Percentiles rank a stretch among this genome's conserved stretches.
Conservation (phyloP, 2,797 vertebrate species). For the Mormyrops boulengeri region DNA sequence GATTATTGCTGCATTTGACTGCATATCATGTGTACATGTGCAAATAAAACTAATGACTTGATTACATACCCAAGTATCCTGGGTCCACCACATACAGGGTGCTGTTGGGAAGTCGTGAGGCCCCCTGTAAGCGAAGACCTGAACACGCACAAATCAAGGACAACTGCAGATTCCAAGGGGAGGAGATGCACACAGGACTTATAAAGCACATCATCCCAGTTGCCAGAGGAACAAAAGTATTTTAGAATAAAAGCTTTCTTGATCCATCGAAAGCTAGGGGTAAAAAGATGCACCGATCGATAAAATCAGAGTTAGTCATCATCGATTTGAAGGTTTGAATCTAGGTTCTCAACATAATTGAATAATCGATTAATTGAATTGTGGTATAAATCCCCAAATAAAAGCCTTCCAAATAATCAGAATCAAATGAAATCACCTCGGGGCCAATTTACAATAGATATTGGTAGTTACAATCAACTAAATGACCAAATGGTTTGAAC, state of each 20-base stretch:
- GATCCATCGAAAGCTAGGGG: background rate
- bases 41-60: background rate
- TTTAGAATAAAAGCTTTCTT: background rate
- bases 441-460: background rate
- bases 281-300: background rate
- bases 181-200: background rate
- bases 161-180: background rate
- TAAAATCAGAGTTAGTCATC: background rate
- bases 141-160: conserved; percentile 54
- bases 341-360: background rate
- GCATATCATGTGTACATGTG: background rate
- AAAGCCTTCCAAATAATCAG: background rate
- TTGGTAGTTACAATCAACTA: background rate
- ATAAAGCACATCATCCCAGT: background rate
- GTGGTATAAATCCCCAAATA: background rate
- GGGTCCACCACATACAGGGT: conserved; percentile 86
- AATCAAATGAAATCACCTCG: background rate
- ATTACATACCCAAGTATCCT: conserved; percentile 79
- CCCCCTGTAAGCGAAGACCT: conserved; percentile 86
- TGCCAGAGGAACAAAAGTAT: background rate
- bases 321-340: background rate
- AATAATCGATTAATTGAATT: background rate
- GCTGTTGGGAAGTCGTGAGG: conserved; percentile 84
- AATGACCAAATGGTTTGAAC: background rate
- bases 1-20: background rate